Evolutionary conservation across 2,888 invertebrate species (phyloP).

Genomic region (Eupeodes latifasciatus): DNA sequence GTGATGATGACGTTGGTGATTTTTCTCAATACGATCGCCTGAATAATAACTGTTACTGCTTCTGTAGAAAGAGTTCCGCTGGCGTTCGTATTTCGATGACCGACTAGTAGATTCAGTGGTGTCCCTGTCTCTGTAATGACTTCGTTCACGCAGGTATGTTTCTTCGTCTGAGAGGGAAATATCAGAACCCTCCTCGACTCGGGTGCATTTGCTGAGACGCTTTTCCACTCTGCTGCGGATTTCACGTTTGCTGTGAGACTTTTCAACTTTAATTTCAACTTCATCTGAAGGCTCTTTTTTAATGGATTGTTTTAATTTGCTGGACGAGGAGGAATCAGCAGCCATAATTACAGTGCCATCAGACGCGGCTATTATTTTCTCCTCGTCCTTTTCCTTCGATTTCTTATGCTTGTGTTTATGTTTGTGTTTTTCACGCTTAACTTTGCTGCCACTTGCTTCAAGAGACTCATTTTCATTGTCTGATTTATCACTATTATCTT

Average conservation of each 20-base stretch:
- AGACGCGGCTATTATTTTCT: background rate
- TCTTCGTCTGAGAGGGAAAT: slow-evolving; percentile 83
- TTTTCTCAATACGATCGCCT: slow-evolving; percentile 34
- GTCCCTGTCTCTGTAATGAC: slow-evolving; percentile 60
- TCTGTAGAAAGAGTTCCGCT: slow-evolving; percentile 71
- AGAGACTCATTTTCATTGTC: slow-evolving; percentile 52
- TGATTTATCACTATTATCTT: slow-evolving; percentile 40
- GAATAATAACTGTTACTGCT: slow-evolving; percentile 55
- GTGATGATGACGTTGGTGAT: slow-evolving; percentile 52
- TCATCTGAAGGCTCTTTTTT: slow-evolving; percentile 47
- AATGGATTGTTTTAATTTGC: slow-evolving; percentile 29
- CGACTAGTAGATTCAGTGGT: slow-evolving; percentile 56
- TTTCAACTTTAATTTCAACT: slow-evolving; percentile 44
- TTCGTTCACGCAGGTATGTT: slow-evolving; percentile 79
- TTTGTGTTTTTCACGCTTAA: slow-evolving; percentile 80
- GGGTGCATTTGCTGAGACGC: slow-evolving; percentile 42
- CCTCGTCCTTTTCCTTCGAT: slow-evolving; percentile 40
- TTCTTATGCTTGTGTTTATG: slow-evolving; percentile 82
- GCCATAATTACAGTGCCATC: slow-evolving; percentile 64
- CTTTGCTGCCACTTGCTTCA: slow-evolving; percentile 70
- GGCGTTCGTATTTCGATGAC: slow-evolving; percentile 58
- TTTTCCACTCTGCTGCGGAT: slow-evolving; percentile 47
- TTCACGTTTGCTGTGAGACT: slow-evolving; percentile 31
- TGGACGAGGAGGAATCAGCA: slow-evolving; percentile 55
- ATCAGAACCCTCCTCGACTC: slow-evolving; percentile 79